Percentiles rank a stretch among this genome's conserved stretches.
These are phyloP conservation scores for Bugula neritina DNA, from an alignment of 2,888 invertebrate species.

Conservation along the genomic window DNA sequence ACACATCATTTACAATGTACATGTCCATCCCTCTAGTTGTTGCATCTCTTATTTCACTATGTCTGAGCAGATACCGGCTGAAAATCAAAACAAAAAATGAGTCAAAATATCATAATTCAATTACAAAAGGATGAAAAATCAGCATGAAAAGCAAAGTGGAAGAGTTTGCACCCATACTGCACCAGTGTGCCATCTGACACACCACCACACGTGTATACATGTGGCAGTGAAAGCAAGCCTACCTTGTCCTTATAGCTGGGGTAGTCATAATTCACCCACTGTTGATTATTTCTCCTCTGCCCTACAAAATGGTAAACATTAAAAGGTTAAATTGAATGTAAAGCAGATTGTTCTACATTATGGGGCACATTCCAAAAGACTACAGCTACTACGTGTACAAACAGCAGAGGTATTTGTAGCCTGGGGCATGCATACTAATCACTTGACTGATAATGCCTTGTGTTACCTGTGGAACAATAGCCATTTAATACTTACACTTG, in stretches of 20 bases:
- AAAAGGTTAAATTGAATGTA: background rate
- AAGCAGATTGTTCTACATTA: too few relatives aligned
- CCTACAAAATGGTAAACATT: conserved; percentile 31
- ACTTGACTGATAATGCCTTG: conserved; percentile 1
- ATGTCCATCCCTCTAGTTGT: too few relatives aligned
- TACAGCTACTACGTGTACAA: background rate
- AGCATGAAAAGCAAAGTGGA: too few relatives aligned
- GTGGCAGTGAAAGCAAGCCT: too few relatives aligned
- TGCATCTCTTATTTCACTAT: too few relatives aligned
- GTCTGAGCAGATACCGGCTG: background rate
- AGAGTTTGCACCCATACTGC: too few relatives aligned
- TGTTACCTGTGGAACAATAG: background rate
- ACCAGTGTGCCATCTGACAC: too few relatives aligned
- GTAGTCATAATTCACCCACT: conserved; percentile 45
- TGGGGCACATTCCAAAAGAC: background rate
- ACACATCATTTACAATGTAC: background rate
- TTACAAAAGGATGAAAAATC: too few relatives aligned
- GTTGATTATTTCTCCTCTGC: conserved; percentile 37
- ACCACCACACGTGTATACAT: too few relatives aligned
- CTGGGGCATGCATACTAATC: conserved; percentile 12
- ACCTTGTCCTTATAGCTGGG: background rate
- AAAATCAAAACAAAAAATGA: too few relatives aligned
- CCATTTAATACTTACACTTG: background rate
- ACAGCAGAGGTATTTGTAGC: background rate
- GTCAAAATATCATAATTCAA: too few relatives aligned